A percentile compares a stretch with the other conserved stretches of the same genome.
Conservation (phyloP, 2,113 vertebrate genomes). For the Microcebus murinus region DNA sequence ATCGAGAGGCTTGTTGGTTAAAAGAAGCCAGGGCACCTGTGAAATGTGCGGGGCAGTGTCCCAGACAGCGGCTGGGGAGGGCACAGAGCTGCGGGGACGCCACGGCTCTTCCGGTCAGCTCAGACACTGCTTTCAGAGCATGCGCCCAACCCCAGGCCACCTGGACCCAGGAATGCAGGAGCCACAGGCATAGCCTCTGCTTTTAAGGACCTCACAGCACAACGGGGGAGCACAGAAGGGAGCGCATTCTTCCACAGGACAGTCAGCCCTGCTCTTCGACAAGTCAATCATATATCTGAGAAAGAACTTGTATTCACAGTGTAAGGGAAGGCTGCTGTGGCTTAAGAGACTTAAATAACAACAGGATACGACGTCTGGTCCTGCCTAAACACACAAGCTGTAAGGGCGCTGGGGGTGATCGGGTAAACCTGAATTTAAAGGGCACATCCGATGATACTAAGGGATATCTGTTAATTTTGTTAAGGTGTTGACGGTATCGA, state of each 20-base stretch:
- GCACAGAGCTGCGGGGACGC: no score
- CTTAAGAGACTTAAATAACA: neutral
- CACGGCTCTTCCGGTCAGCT: neutral
- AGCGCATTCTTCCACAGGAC: neutral
- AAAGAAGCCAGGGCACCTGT: neutral
- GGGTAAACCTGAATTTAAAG: neutral
- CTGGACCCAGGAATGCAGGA: neutral
- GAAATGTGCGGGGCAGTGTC: neutral
- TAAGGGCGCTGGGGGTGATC: neutral
- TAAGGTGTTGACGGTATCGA: neutral
- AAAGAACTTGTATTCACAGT: neutral
- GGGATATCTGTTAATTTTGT: neutral
- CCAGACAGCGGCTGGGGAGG: neutral
- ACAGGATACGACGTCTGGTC: neutral
- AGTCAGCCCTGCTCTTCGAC: neutral
- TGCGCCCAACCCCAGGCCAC: neutral
- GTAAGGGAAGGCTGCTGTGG: neutral
- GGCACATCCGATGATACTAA: neutral
- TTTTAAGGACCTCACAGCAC: neutral
- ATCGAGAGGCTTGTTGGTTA: rapidly evolving
- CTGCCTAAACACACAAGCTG: neutral
- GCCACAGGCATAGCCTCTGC: neutral
- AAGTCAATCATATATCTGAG: neutral
- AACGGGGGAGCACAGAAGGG: neutral
- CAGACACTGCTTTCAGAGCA: neutral